Conservation (phyloP, 2,888 invertebrate species). For the Ecdyonurus torrentis region DNA sequence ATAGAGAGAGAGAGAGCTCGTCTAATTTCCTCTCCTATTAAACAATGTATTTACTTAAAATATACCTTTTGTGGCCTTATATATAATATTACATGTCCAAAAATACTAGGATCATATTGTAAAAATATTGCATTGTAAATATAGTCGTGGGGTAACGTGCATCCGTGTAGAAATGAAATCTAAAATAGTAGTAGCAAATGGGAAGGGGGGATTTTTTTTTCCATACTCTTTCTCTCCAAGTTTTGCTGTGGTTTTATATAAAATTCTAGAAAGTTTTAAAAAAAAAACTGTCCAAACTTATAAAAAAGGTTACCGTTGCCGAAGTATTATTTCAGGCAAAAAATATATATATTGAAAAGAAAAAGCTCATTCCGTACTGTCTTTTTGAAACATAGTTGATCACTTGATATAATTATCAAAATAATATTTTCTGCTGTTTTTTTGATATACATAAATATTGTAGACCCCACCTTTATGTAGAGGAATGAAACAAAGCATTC, state of each 20-base stretch:
- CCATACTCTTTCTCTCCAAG: not conserved
- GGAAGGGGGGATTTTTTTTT: not conserved
- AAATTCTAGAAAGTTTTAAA: not conserved
- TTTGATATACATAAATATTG: no score
- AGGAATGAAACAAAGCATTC: no score
- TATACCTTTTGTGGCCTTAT: not conserved
- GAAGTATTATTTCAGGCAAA: not conserved
- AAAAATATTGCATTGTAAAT: no score
- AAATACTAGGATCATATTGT: not conserved
- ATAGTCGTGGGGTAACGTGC: not conserved
- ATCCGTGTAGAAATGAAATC: not conserved
- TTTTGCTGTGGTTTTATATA: not conserved
- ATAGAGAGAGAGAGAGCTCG: no score
- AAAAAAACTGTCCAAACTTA: not conserved
- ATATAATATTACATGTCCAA: not conserved
- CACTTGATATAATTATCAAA: no score
- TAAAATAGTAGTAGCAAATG: not conserved
- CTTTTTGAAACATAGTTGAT: no score
- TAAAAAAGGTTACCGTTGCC: not conserved
- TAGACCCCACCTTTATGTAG: not conserved
- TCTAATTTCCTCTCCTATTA: no score
- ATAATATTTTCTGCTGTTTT: no score
- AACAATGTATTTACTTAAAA: no score
- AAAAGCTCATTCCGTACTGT: not conserved
- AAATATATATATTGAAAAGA: not conserved